phyloP scores from a whole-genome alignment of 2,888 invertebrate species.

The Netelia fuscicornis region DNA sequence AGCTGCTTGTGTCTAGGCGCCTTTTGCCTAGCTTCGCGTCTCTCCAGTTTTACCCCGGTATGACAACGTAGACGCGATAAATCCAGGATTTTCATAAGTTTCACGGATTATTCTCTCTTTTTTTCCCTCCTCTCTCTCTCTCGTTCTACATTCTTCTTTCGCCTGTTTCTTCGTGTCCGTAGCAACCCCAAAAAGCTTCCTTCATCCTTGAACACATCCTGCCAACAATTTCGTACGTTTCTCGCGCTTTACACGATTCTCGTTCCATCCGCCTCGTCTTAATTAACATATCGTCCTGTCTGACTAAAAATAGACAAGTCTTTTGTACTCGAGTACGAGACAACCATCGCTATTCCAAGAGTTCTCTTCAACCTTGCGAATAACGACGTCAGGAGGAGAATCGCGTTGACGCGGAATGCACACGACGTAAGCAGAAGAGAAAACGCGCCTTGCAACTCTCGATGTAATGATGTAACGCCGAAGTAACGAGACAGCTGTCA shows the following conservation, averaged over 20 bases:
- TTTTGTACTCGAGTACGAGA: conserved; percentile 6
- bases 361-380: neutral
- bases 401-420: neutral
- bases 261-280: neutral
- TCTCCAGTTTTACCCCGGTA: conserved; percentile 57
- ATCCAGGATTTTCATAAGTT: conserved; percentile 80
- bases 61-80: conserved; percentile 75
- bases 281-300: conserved; percentile 5
- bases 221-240: neutral
- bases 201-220: neutral
- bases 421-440: conserved; percentile 10
- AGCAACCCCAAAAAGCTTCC: neutral
- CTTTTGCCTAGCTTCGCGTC: conserved; percentile 52
- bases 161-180: conserved; percentile 13
- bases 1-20: conserved; percentile 70
- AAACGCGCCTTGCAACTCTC: conserved; percentile 7
- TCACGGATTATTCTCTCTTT: conserved; percentile 52
- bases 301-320: conserved; percentile 40
- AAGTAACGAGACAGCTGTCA: conserved; percentile 60
- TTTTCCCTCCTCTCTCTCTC: conserved; percentile 4
- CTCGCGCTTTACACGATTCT: neutral
- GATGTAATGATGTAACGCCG: conserved; percentile 58
- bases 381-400: conserved; percentile 52
- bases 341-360: neutral
- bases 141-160: conserved; percentile 39